Base-by-base conservation (phyloP, 2,888 invertebrate species). In the Trichopria drosophilae region DNA sequence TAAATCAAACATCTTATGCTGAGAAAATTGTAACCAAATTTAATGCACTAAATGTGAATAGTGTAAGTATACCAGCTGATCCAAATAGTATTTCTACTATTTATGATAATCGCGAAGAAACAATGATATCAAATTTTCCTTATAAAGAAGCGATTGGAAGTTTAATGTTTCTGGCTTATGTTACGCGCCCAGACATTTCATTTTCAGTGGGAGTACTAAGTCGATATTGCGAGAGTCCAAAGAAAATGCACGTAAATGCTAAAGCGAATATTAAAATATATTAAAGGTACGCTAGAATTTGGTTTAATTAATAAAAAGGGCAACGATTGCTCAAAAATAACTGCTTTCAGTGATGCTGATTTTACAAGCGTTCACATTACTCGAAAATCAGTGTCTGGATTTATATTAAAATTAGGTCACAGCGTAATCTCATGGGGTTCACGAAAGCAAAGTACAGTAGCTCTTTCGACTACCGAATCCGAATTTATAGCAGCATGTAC, bases 181-280 rank as follows among this genome's bases (percentile, higher is more conserved):
- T 29, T 23, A 43, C 50, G 4, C 36, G 43, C 15, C 37, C 37
- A n/a, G 37, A 43, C n/a, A 43, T 41, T 6, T n/a, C 37, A 10
- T 40, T 42, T 39, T 41, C 50, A 46, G 50, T 53, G 45, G 48
- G 48, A 53, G 53, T 40, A 7, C 12, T 40, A 2, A 47, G 47
- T 34, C 15, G 34, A 24, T 40, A 16, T 40, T 6, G 18, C 18
- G 40, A 47, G 26, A 32, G 34, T 13, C 47, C 47, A 3, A n/a
- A 10, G 12, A 29, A 40, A 47, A 34, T 32, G 16, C 47, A 47
- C 24, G 10, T 13, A 13, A 47, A 40, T 19, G n/a, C n/a, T 47
- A 47, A 47, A 40, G 9, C 10, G 47, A 24, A 26, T 47, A 3
- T 13, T 39, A 3, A 47, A 47, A 19, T 47, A 47, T 40, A 9